Evolutionary conservation across 2,888 invertebrate species (phyloP), one percentile per base, ranked within the genome.

Genomic region (Cryptocheilus praepositus): DNA sequence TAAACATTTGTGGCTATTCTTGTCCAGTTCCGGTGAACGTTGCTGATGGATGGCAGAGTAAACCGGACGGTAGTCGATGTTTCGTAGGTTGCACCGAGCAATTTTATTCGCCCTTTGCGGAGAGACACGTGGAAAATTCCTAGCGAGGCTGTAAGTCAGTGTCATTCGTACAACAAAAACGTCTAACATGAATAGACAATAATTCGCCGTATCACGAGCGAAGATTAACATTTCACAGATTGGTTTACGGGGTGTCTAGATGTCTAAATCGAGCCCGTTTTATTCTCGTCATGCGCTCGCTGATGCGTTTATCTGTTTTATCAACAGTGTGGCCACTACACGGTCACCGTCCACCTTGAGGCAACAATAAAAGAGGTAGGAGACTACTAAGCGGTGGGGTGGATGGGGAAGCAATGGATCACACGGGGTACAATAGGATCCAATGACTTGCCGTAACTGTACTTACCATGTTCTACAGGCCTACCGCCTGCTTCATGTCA

Each of bases 271-370:
- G 64, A 7, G 49, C 54, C 61, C 53, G 61, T 63, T 58, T 68
- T 52, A 68, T 67, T 65, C 61, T 58, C 67, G 72, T 68, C 70
- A 70, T 61, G 62, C 36, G 36, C 75, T 66, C 64, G 45, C 52
- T 66, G 73, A 68, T 60, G 67, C 68, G 73, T 81, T 83, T 83
- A 83, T 83, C 80, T 77, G 76, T 83, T 82, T 82, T 83, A 82
- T 83, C 81, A 82, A 82, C 76, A 81, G 71, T 74, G 71, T 46
- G 60, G 61, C 75, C 70, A 73, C 73, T 72, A 70, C 61, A 69
- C 58, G 64, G 68, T 55, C 73, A 68, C 73, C 60, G 58, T 62
- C 64, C 65, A 13, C 49, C 28, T 28, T 8, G 61, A 62, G 57
- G 67, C 56, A 73, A 78, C 72, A 67, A 73, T 67, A 66, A 60